Base-by-base conservation (phyloP, 1,140 invertebrate species). In the Drosophila sturtevanti region DNA sequence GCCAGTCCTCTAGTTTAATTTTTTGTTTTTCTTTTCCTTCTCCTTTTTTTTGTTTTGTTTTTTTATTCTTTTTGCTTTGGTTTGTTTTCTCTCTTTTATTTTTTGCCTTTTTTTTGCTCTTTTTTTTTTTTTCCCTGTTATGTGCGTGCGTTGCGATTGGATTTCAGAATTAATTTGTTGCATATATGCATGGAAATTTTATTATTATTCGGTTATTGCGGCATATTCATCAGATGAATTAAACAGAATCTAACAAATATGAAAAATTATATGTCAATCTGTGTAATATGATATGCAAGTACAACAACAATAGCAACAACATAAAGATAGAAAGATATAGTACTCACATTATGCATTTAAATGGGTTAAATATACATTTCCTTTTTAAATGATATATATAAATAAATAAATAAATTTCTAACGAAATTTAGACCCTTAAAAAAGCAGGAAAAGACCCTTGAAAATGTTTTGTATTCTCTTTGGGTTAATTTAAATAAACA, bases 121-220 rank as follows among this genome's bases (percentile, higher is more conserved):
- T 34, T n/a, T 24, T 12, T 2, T 52, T 24, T 55, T 10, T 63
- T 31, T 37, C 63, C 11, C 63, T 67, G 63, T 52, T n/a, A 55
- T 76, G 68, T 68, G 73, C 73, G 66, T 79, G 72, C 27, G 5
- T 31, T 44, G 35, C 68, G 71, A 79, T 79, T 79, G 79, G 54
- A 65, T 79, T 65, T 64, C 55, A 27, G 65, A 82, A 75, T 79
- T 81, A 74, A 82, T 79, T 82, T 68, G 59, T 64, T 78, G 54
- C 35, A 14, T 52, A 14, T 52, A 61, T 31, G 24, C 48, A 62
- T 48, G 41, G 9, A 21, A 18, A 21, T 48, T 21, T 48, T 11
- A 9, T 18, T 18, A 16, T 16, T 44, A 16, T 9, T 44, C 16
- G 2, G 41, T 16, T 44, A 14, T 44, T 44, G 14, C 41, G 7